Evolutionary conservation across 2,888 invertebrate genomes (phyloP).

Genomic region (Lutraria lutraria): DNA sequence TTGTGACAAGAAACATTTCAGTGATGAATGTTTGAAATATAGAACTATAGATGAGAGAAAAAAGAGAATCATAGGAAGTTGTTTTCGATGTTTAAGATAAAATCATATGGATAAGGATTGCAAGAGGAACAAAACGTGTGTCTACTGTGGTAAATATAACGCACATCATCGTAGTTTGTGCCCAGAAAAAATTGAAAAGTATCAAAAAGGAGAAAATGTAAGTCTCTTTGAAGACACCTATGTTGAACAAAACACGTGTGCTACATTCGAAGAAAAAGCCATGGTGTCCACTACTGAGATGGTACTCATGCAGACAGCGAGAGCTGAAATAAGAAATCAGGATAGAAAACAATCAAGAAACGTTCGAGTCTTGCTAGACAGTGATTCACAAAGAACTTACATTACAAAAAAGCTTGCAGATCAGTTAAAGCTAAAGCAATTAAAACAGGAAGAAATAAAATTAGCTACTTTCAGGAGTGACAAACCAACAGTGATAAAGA

Average conservation of each 20-base stretch:
- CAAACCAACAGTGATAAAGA: slow-evolving; percentile 38
- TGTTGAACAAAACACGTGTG: background rate
- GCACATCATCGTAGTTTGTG: slow-evolving; percentile 50
- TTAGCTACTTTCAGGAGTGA: slow-evolving; percentile 51
- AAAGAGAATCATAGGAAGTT: slow-evolving; percentile 36
- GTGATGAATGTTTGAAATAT: slow-evolving; percentile 42
- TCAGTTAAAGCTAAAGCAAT: slow-evolving; percentile 15
- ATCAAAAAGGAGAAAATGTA: background rate
- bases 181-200: slow-evolving; percentile 19
- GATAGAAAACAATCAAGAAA: background rate
- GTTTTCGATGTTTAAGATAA: slow-evolving; percentile 45
- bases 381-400: slow-evolving; percentile 25
- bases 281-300: slow-evolving; percentile 44
- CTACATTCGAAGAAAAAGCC: slow-evolving; percentile 9
- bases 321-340: slow-evolving; percentile 16
- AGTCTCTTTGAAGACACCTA: slow-evolving; percentile 45
- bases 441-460: slow-evolving; percentile 10
- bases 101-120: slow-evolving; percentile 41
- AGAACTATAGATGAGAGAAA: slow-evolving; percentile 36
- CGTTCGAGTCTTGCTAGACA: slow-evolving; percentile 32
- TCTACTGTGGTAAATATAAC: slow-evolving; percentile 42
- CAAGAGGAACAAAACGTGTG: slow-evolving; percentile 33
- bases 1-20: slow-evolving; percentile 27
- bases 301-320: slow-evolving; percentile 50
- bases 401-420: slow-evolving; percentile 36